Base-by-base conservation (phyloP, 2,113 vertebrate species). In the Petromus typicus region DNA sequence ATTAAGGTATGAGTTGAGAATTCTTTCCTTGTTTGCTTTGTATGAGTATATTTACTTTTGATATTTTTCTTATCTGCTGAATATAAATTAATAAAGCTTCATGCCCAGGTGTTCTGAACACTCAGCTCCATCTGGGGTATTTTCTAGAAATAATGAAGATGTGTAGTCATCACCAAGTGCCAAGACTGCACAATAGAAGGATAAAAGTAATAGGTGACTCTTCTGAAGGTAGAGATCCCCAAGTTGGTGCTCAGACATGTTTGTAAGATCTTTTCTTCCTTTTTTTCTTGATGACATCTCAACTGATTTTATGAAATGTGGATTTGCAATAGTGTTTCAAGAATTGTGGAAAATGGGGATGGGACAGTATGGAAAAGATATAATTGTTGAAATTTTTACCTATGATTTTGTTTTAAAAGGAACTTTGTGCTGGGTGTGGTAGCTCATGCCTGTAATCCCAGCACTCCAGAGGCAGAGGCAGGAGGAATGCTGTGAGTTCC, bases 51-150 rank as follows among this genome's bases (percentile, higher is more conserved):
- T 80, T 69, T 89, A 73, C 37, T 57, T 85, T 94, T 91, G n/a
- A 32, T 56, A 57, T 84, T 83, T 91, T 86, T 76, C 67, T 94
- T 67, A 73, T 48, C 6, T 95, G 5, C 71, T 85, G 63, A 76
- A 67, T 40, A 23, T 90, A 16, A 90, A 84, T 81, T 94, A 83
- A 91, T 86, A 86, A 89, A 94, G 88, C 34, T 3, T 82, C 32
- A 14, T 80, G 66, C 40, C 57, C 32, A 69, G 45, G 32, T 63
- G n/a, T 81, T 67, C 40, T 76, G 63, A 91, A 22, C 13, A 63
- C 14, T 2, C 43, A 93, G n/a, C 16, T 82, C 45, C 57, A 25
- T 59, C n/a, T 59, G 43, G 71, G 85, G 63, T 54, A 54, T 66
- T 90, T 92, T 14, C 25, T 40, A 64, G 17, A 87, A 54, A 69